These are phyloP conservation scores for Buphagus erythrorhynchus DNA, from an alignment of 2,797 vertebrate species.

Conservation along the genomic window DNA sequence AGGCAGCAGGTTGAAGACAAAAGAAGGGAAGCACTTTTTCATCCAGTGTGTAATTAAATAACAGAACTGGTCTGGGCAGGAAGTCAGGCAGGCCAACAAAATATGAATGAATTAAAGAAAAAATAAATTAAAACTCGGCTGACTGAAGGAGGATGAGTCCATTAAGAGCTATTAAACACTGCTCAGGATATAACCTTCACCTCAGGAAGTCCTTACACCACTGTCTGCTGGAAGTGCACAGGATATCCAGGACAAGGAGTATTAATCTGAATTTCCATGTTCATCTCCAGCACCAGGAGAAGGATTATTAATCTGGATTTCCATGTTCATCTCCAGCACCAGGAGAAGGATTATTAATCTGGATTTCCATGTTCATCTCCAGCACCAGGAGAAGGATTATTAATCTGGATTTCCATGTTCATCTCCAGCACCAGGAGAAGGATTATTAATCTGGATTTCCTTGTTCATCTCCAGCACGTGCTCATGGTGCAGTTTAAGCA, in stretches of 20 bases:
- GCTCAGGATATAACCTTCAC: constrained; percentile 31
- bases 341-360: neutral
- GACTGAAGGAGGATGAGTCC: neutral
- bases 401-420: neutral
- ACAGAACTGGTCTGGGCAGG: neutral
- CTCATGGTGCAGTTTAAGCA: neutral
- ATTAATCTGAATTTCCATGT: neutral
- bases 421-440: neutral
- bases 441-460: neutral
- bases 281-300: neutral
- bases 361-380: neutral
- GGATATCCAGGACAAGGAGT: neutral
- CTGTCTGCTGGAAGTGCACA: neutral
- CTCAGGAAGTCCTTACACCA: neutral
- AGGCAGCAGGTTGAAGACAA: neutral
- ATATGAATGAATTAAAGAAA: neutral
- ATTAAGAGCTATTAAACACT: neutral
- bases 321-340: neutral
- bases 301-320: neutral
- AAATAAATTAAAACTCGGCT: neutral
- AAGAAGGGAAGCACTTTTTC: neutral
- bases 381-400: neutral
- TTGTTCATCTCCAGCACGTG: neutral
- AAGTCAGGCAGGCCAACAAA: constrained; percentile 11
- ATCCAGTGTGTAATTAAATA: constrained; percentile 9